Conservation (phyloP, 2,797 vertebrate species). For the Arnoldichthys spilopterus region DNA sequence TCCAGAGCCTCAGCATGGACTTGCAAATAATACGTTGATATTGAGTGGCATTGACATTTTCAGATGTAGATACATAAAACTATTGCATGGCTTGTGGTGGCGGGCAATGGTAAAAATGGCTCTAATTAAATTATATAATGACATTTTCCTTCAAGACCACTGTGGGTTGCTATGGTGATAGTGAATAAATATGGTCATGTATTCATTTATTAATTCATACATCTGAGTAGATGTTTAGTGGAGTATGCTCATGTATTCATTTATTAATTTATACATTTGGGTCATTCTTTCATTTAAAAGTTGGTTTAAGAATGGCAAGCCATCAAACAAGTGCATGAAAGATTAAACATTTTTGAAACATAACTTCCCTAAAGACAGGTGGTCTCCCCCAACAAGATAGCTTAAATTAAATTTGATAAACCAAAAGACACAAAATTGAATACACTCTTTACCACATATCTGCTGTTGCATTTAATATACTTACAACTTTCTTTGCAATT, state of each 20-base stretch:
- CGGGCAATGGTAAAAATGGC: conserved; percentile 60
- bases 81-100: conserved; percentile 43
- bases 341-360: too few species aligned
- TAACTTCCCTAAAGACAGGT: background rate
- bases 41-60: conserved; percentile 56
- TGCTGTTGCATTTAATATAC: background rate
- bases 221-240: conserved; percentile 63
- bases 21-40: conserved; percentile 67
- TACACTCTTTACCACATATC: background rate
- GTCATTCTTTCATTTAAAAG: background rate
- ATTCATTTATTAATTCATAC: conserved; percentile 73
- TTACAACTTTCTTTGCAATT: background rate
- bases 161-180: conserved; percentile 67
- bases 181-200: conserved; percentile 70
- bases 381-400: background rate
- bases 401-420: background rate
- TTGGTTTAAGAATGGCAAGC: background rate
- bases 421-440: background rate
- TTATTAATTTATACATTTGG: conserved; percentile 69
- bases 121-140: conserved; percentile 71
- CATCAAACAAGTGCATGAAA: too few species aligned
- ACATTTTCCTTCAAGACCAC: conserved; percentile 55
- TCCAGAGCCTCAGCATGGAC: conserved; percentile 68
- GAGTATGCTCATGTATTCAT: conserved; percentile 64
- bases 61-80: conserved; percentile 59